Evolutionary conservation across 2,113 vertebrate species (phyloP).

Genomic region (Dolichotis patagonum): DNA sequence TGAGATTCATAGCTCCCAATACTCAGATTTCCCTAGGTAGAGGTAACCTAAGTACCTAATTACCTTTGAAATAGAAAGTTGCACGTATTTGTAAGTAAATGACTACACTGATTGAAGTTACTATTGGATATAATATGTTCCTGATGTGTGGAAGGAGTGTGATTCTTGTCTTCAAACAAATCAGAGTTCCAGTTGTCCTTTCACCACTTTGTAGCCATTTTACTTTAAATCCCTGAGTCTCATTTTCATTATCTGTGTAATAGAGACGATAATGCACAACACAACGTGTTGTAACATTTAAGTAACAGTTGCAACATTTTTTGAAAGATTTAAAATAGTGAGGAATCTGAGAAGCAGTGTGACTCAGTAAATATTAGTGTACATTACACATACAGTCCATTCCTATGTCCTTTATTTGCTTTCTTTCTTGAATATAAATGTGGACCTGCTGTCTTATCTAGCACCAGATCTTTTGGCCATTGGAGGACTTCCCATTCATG

Average conservation of each 20-base stretch:
- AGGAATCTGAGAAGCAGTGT: not conserved
- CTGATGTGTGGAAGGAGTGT: not conserved
- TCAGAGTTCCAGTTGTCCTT: not conserved
- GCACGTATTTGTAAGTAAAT: not conserved
- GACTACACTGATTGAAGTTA: not conserved
- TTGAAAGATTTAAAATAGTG: not conserved
- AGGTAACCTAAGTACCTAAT: not conserved
- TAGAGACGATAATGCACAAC: not conserved
- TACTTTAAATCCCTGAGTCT: not conserved
- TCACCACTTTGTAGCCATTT: not conserved
- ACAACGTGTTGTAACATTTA: not conserved
- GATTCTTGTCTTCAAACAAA: not conserved
- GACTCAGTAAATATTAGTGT: rapidly evolving
- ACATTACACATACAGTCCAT: too few relatives aligned
- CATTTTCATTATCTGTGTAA: not conserved
- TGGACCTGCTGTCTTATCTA: not conserved
- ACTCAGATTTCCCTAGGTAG: not conserved
- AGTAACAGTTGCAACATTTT: not conserved
- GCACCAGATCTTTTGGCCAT: not conserved
- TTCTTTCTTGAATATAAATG: not conserved
- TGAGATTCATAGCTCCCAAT: not conserved
- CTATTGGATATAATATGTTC: not conserved
- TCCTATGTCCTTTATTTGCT: not conserved
- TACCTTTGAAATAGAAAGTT: not conserved
- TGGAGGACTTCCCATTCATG: not conserved